Percentiles rank a stretch among this genome's conserved stretches.
Evolutionary conservation across 2,113 vertebrate genomes (phyloP).

Genomic region (Buteo buteo): DNA sequence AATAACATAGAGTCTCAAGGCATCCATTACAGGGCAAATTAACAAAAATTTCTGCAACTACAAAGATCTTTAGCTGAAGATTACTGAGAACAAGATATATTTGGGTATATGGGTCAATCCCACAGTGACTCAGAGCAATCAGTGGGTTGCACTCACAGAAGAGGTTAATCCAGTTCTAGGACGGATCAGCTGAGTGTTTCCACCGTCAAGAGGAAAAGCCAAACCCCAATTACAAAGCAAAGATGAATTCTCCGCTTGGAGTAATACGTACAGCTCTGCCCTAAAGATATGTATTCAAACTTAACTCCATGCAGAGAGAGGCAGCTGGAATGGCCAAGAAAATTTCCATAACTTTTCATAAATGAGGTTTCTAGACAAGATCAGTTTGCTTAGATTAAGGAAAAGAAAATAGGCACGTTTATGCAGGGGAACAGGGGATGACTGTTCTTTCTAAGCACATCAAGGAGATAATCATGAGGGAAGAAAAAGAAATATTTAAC

Average conservation of each 20-base stretch:
- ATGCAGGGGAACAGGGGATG: too few species aligned
- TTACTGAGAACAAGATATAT: not conserved
- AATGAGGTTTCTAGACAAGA: not conserved
- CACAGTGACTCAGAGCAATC: not conserved
- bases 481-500: constrained; percentile 13
- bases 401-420: not conserved
- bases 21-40: not conserved
- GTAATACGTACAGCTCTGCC: not conserved
- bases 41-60: not conserved
- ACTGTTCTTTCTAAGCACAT: not conserved
- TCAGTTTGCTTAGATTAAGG: not conserved
- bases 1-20: not conserved
- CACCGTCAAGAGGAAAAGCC: not conserved
- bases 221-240: not conserved
- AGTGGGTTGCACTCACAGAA: not conserved
- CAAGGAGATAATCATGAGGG: not conserved
- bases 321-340: not conserved
- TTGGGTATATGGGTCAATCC: not conserved
- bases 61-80: not conserved
- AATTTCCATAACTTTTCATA: not conserved
- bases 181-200: not conserved
- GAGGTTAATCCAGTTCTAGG: not conserved
- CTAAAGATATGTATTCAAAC: not conserved
- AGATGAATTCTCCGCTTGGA: not conserved
- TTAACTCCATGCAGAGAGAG: not conserved